These are phyloP conservation scores for Ochotona princeps DNA, from an alignment of 2,113 vertebrate species.

Conservation along the genomic window DNA sequence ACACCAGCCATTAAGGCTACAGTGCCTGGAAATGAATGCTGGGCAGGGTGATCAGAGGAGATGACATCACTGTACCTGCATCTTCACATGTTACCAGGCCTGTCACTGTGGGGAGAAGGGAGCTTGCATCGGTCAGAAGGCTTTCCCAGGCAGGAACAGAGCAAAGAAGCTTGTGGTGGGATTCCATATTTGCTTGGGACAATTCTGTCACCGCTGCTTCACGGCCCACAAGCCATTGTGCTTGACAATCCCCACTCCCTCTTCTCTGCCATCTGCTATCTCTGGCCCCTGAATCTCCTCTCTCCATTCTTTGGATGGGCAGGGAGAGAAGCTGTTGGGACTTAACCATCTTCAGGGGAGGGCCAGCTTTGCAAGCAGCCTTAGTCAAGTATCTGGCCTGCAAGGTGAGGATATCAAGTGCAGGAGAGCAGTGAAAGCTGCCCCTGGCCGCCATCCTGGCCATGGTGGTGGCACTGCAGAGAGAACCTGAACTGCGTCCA, in stretches of 20 bases:
- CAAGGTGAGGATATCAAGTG: neutral
- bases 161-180: rapidly evolving
- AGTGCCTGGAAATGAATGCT: neutral
- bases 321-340: neutral
- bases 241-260: no score
- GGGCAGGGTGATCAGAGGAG: no score
- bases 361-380: neutral
- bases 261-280: no score
- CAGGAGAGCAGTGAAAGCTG: no score
- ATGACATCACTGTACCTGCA: neutral
- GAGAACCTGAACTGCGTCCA: neutral
- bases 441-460: no score
- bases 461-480: no score
- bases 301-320: neutral
- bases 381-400: neutral
- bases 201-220: rapidly evolving
- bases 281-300: neutral
- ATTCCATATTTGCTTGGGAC: neutral
- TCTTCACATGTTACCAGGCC: neutral
- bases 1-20: no score
- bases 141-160: rapidly evolving
- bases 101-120: neutral
- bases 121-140: neutral
- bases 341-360: neutral
- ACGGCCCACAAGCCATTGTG: no score